Evolutionary conservation across 2,797 vertebrate genomes (phyloP), one percentile per base, ranked within the genome.

Genomic region (Eulemur rubriventer): DNA sequence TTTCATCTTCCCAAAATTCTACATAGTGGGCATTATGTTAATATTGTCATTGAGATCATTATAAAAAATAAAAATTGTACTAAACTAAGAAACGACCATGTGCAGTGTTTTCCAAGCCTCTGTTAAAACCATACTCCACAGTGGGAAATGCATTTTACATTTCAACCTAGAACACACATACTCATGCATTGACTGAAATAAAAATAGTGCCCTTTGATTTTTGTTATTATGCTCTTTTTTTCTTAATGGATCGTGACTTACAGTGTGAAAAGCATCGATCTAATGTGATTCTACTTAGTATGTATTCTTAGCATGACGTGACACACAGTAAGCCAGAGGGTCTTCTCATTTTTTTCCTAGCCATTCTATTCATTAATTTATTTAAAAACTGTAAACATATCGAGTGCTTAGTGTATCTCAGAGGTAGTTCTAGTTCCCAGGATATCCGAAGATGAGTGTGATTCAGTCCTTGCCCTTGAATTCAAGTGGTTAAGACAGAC

Each of bases 161-260:
- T 87, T 82, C 80, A 82, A 30, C 38, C 22, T 33, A 41, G 18
- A 17, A 50, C 30, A 78, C 3, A 33, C 4, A 41, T 59, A 63
- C 13, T 41, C 30, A 20, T 38, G n/a, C 11, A 22, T 18, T 41
- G 86, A 65, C 46, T 11, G 24, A 90, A 70, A 70, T 30, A 93
- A 87, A 91, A 90, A n/a, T 22, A n/a, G 16, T 83, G 17, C 13
- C 73, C 9, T 92, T 59, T 52, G 33, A 78, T 72, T 33, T 72
- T 84, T 96, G 61, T 30, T 78, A 30, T 78, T 90, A 43, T 87
- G 78, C 46, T 90, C 18, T 86, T 41, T 89, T 86, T 78, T 69
- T 50, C 12, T 41, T 76, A 55, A 65, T 80, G 85, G 20, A 61
- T 61, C 18, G 4, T 55, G 55, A 69, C 55, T 30, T 57, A 26